phyloP scores from a whole-genome alignment of 2,797 vertebrate species.

The Poecilia gillii region DNA sequence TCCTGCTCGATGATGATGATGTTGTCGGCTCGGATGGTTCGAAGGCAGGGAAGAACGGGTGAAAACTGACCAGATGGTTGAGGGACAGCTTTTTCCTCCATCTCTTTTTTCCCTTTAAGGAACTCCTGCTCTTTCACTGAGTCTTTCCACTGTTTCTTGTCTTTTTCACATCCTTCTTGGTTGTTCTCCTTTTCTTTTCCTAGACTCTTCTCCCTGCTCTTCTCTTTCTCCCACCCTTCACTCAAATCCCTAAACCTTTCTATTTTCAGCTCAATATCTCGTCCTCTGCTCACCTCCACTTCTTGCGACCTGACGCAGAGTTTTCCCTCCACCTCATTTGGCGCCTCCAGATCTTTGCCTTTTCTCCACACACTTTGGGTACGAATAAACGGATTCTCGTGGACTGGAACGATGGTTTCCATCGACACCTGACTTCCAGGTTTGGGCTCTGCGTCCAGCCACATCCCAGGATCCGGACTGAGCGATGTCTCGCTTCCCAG shows the following conservation, averaged over 20 bases:
- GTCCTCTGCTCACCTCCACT: conserved; percentile 54
- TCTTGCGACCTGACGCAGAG: conserved; percentile 55
- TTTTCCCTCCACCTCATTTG: conserved; percentile 58
- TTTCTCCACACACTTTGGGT: conserved; percentile 71
- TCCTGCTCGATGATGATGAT: conserved; percentile 85
- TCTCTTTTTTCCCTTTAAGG: conserved; percentile 52
- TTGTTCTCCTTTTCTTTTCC: conserved; percentile 61
- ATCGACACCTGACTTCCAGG: conserved; percentile 74
- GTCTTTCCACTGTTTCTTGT: conserved; percentile 59
- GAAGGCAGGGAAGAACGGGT: conserved; percentile 59
- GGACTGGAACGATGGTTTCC: conserved; percentile 84
- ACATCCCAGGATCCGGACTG: conserved; percentile 60
- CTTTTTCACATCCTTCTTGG: conserved; percentile 55
- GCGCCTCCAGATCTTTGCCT: conserved; percentile 57
- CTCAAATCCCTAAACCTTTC: conserved; percentile 66
- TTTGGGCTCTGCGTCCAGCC: conserved; percentile 60
- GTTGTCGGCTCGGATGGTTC: conserved; percentile 82
- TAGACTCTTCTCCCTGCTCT: conserved; percentile 61
- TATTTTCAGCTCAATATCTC: conserved; percentile 65
- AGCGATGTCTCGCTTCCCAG: conserved; percentile 57
- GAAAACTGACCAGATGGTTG: conserved; percentile 26
- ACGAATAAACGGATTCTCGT: conserved; percentile 88
- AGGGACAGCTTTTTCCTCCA: conserved; percentile 56
- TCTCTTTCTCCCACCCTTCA: conserved; percentile 61
- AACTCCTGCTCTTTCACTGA: conserved; percentile 49